A percentile compares a stretch with the other conserved stretches of the same genome.
phyloP scores from a whole-genome alignment of 2,888 invertebrate species.

The Agriopis marginaria region DNA sequence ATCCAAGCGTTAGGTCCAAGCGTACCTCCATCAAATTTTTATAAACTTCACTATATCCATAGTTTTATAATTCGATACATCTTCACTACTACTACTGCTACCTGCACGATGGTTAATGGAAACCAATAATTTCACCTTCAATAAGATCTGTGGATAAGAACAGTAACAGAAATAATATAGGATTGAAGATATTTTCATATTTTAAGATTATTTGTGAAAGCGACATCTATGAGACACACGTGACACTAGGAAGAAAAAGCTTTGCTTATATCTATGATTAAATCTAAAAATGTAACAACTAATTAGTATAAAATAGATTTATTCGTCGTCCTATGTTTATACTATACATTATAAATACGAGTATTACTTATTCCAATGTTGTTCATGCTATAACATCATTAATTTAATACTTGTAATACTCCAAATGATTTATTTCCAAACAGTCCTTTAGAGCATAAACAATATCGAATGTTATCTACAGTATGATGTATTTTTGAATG shows the following conservation, averaged over 20 bases:
- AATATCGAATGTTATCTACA: constrained; percentile 33
- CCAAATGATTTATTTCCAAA: constrained; percentile 4
- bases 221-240: constrained; percentile 61
- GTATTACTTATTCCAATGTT: constrained; percentile 60
- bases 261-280: constrained; percentile 38
- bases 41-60: constrained; percentile 9
- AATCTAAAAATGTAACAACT: constrained; percentile 51
- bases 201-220: constrained; percentile 56
- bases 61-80: constrained; percentile 39
- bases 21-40: background rate
- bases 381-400: constrained; percentile 34
- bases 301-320: constrained; percentile 83
- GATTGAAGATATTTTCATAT: constrained; percentile 40
- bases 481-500: constrained; percentile 27
- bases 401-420: constrained; percentile 6
- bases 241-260: constrained; percentile 59
- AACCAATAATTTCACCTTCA: constrained; percentile 37
- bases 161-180: constrained; percentile 20
- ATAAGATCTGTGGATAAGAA: constrained; percentile 32
- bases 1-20: background rate
- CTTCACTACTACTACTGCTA: constrained; percentile 40
- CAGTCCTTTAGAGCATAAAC: constrained; percentile 31
- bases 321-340: constrained; percentile 68
- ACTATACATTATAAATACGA: constrained; percentile 68
- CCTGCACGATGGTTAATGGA: constrained; percentile 23